Conservation (phyloP, 2,888 invertebrate genomes). For the Incurvaria masculella region DNA sequence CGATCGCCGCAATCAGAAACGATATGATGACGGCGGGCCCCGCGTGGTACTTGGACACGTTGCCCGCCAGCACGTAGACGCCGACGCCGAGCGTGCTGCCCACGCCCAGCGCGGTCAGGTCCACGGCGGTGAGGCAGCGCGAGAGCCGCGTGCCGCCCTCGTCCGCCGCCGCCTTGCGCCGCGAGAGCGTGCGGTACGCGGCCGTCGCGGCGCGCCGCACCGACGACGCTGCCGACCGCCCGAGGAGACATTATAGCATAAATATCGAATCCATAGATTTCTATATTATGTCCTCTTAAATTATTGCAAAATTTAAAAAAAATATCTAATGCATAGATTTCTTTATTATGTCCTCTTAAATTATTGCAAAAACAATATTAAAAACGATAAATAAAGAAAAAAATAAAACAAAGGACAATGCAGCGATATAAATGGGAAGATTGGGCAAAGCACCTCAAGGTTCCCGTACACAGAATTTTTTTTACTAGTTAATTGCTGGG, state of each 20-base stretch:
- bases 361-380: no score
- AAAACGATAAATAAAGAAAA: no score
- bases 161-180: conserved; percentile 41
- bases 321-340: no score
- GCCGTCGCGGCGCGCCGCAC: conserved; percentile 8
- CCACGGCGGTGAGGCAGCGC: conserved; percentile 74
- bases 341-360: no score
- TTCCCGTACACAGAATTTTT: no score
- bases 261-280: no score
- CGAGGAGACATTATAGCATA: conserved; percentile 39
- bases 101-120: conserved; percentile 79
- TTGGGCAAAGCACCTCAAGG: no score
- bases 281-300: no score
- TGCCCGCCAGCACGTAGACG: conserved; percentile 85
- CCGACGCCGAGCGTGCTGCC: conserved; percentile 87
- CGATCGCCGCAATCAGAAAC: conserved; percentile 85
- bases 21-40: conserved; percentile 87
- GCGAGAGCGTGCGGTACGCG: conserved; percentile 37
- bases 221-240: conserved; percentile 10
- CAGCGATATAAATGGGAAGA: no score
- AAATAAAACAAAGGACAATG: no score
- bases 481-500: no score
- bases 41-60: conserved; percentile 74
- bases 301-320: no score
- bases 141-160: conserved; percentile 55